Conservation (phyloP, 2,888 invertebrate species). For the Linyphia triangularis region DNA sequence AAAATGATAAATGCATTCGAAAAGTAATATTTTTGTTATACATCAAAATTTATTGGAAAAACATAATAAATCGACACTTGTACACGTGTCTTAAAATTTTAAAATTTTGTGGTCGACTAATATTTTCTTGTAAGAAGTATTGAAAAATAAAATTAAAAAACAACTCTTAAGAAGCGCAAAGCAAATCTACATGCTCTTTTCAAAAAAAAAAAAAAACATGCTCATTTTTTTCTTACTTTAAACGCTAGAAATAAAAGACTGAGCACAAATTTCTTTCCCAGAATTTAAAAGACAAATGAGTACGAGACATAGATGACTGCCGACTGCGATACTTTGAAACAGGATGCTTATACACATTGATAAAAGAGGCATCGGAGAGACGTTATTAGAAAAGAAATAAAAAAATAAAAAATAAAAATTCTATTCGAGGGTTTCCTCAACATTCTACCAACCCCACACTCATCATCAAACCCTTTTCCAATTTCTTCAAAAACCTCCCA, state of each 20-base stretch:
- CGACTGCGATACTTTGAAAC: slow-evolving; percentile 31
- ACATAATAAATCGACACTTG: background rate
- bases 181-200: background rate
- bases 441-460: too few species aligned
- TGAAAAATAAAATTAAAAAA: background rate
- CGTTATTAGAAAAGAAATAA: background rate
- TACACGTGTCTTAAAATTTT: background rate
- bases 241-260: background rate
- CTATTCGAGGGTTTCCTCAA: too few species aligned
- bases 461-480: background rate
- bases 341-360: slow-evolving; percentile 18
- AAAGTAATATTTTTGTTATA: too few species aligned
- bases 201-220: background rate
- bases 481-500: slow-evolving; percentile 50
- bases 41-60: background rate
- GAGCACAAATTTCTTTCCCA: background rate
- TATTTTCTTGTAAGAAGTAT: background rate
- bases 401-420: background rate
- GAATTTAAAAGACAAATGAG: slow-evolving; percentile 28
- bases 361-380: background rate
- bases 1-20: too few species aligned
- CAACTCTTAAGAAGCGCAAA: background rate
- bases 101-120: background rate
- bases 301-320: background rate
- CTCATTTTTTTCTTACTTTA: slow-evolving; percentile 9